phyloP scores from a whole-genome alignment of 1,140 invertebrate species.

The Geopemphigus sp. region DNA sequence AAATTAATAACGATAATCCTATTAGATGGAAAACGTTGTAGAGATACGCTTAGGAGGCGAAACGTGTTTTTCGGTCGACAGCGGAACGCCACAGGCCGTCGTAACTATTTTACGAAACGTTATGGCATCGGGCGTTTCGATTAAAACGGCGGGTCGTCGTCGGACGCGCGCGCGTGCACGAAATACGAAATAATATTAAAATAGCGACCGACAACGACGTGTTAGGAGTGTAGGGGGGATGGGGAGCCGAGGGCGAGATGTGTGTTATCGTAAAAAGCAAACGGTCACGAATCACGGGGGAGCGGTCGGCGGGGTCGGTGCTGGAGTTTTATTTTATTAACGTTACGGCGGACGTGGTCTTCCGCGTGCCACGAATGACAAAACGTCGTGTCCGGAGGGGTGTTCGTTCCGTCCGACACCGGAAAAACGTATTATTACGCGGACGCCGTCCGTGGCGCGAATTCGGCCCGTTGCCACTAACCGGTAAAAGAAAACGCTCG shows the following conservation, averaged over 20 bases:
- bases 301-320: too few relatives aligned
- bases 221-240: too few relatives aligned
- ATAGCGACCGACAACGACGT: neutral
- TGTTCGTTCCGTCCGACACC: neutral
- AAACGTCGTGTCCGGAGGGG: neutral
- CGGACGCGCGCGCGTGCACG: neutral
- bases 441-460: neutral
- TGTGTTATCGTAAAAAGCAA: neutral
- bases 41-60: too few relatives aligned
- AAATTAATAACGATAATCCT: too few relatives aligned
- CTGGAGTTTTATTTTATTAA: neutral
- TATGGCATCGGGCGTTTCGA: neutral
- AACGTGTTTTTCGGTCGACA: too few relatives aligned
- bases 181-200: neutral
- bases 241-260: too few relatives aligned
- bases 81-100: neutral
- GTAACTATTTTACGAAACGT: neutral
- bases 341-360: neutral
- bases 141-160: neutral
- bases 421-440: neutral
- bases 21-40: too few relatives aligned
- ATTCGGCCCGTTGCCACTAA: neutral
- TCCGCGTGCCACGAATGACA: neutral
- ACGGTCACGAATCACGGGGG: neutral
- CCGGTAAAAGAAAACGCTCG: neutral